Evolutionary conservation across 2,113 vertebrate genomes (phyloP), one percentile per base, ranked within the genome.

Genomic region (Ameiurus melas): DNA sequence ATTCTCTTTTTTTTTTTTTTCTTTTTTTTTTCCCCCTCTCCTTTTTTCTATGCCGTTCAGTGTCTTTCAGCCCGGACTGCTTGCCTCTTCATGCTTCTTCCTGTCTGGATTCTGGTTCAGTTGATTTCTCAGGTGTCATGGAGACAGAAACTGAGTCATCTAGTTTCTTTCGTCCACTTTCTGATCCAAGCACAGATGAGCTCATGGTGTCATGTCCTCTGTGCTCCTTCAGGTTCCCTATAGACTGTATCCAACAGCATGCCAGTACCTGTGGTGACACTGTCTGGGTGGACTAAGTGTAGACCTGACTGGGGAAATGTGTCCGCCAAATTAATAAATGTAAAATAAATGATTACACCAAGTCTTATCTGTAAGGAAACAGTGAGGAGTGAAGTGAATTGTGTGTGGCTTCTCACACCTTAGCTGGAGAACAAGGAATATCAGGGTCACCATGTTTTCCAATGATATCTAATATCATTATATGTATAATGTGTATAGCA

Each of bases 211-310:
- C 91, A 30, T 96, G 95, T 66, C 95, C 95, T 33, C 89, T 96
- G 55, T 96, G 95, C 17, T 86, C 91, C 79, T 87, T 93, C 77
- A 90, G 73, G 0, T 96, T 95, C 84, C 30, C 81, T 0, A 0
- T 62, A 5, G 71, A 62, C 27, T 93, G 94, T 81, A 91, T 95
- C 30, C 93, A 96, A 53, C 87, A 80, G 51, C 96, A 96, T 5
- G 94, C 94, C 93, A 95, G 96, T 86, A 22, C 75, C 30, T 96
- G 95, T 0, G 92, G 94, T 1, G 96, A 96, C 51, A 60, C 87
- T 70, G 64, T 85, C 2, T 93, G 91, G 87, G 64, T 91, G 64
- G 88, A 91, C 85, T 93, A 82, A 84, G 86, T 36, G 22, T 33
- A 33, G 36, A n/a, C 62, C 27, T 71, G 27, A 71, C 39, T 53